Percentiles rank a stretch among this genome's conserved stretches.
Evolutionary conservation across 2,888 invertebrate genomes (phyloP).

Genomic region (Apamea epomidion): DNA sequence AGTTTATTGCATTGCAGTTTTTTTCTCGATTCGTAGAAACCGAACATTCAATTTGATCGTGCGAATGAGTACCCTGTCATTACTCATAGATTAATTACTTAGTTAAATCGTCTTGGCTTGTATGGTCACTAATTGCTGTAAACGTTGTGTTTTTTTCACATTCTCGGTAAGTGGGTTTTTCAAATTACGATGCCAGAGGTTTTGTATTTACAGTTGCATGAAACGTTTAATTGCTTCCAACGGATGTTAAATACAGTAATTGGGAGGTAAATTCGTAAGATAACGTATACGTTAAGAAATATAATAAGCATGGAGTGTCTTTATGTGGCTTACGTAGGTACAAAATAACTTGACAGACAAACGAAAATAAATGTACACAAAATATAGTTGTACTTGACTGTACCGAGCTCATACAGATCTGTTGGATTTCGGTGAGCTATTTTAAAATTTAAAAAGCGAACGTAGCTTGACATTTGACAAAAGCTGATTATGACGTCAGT

Average conservation of each 20-base stretch:
- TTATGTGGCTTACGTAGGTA: constrained; percentile 45
- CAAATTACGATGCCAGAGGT: constrained; percentile 83
- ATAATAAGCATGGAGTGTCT: constrained; percentile 64
- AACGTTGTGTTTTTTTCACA: constrained; percentile 86
- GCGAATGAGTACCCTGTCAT: constrained; percentile 73
- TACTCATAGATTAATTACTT: constrained; percentile 82
- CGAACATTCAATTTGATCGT: constrained; percentile 73
- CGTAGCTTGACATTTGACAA: constrained; percentile 88
- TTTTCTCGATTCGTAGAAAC: constrained; percentile 34
- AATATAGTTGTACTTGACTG: constrained; percentile 63
- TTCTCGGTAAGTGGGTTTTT: constrained; percentile 86
- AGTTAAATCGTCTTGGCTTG: constrained; percentile 83
- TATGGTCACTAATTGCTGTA: constrained; percentile 87
- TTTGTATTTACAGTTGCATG: constrained; percentile 88
- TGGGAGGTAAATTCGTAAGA: constrained; percentile 85
- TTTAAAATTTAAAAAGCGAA: constrained; percentile 86
- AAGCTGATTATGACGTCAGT: constrained; percentile 90
- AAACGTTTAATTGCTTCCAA: constrained; percentile 86
- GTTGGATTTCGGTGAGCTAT: constrained; percentile 83
- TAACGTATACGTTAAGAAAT: constrained; percentile 77
- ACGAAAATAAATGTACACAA: constrained; percentile 19
- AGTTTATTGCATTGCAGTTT: constrained; percentile 56
- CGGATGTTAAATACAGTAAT: constrained; percentile 88
- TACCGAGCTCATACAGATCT: constrained; percentile 63
- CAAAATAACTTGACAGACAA: constrained; percentile 40